Evolutionary conservation across 2,888 invertebrate species (phyloP).

Genomic region (Papilio demoleus): DNA sequence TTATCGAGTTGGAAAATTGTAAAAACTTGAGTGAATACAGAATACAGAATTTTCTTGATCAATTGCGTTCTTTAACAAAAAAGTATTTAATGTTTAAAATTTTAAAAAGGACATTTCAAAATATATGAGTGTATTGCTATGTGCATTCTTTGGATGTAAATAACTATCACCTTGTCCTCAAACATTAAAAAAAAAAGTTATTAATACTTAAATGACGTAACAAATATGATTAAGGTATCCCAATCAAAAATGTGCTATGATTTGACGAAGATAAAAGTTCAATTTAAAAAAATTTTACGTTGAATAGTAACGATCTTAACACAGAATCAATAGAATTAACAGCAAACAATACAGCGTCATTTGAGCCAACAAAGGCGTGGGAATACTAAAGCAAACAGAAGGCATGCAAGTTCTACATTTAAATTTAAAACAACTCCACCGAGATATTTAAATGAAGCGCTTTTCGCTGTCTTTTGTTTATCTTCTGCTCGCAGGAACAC

Average conservation of each 20-base stretch:
- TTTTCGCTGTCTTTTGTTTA: conserved; percentile 33
- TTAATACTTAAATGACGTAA: no score
- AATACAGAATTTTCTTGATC: background rate
- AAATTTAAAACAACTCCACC: conserved; percentile 22
- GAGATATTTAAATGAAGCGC: conserved; percentile 25
- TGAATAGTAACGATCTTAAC: background rate
- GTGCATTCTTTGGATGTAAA: no score
- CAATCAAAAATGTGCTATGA: no score
- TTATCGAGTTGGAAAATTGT: conserved; percentile 10
- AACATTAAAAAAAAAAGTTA: no score
- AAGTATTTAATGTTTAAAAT: no score
- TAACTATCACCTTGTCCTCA: no score
- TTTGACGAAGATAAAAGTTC: no score
- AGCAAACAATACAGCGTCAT: conserved; percentile 3
- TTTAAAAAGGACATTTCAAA: no score
- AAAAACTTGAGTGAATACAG: conserved; percentile 6
- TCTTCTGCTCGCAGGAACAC: conserved; percentile 24
- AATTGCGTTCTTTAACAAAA: background rate
- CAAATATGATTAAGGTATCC: no score
- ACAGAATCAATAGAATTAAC: conserved; percentile 21
- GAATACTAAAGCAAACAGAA: conserved; percentile 13
- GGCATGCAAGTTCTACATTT: conserved; percentile 17
- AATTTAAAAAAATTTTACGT: no score
- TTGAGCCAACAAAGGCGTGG: background rate
- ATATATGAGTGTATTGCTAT: no score